Percentiles rank a stretch among this genome's conserved stretches.
Conservation (phyloP, 2,888 invertebrate species). For the Spodoptera littoralis region DNA sequence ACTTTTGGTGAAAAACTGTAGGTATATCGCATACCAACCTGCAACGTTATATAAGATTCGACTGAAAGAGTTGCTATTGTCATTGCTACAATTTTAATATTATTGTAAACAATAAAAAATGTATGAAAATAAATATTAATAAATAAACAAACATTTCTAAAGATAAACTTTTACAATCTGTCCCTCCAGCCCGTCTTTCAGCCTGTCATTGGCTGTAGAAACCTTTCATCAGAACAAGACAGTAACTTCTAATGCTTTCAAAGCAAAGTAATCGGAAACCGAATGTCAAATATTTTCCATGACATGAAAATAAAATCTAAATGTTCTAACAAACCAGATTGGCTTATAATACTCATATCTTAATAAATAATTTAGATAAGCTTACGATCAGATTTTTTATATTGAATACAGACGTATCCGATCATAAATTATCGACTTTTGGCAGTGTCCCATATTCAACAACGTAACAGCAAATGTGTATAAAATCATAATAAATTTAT, state of each 20-base stretch:
- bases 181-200: constrained; percentile 30
- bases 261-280: constrained; percentile 27
- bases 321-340: constrained; percentile 1
- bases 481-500: constrained; percentile 45
- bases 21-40: no score
- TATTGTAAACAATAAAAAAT: no score
- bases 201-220: constrained; percentile 28
- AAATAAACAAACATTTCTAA: constrained; percentile 7
- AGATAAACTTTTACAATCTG: constrained; percentile 18
- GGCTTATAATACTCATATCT: constrained; percentile 14
- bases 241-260: constrained; percentile 23
- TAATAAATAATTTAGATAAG: constrained; percentile 28
- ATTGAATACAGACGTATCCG: constrained; percentile 48
- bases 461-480: constrained; percentile 39
- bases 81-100: no score
- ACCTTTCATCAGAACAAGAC: constrained; percentile 32
- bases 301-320: constrained; percentile 16
- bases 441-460: constrained; percentile 51
- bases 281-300: constrained; percentile 27
- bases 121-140: not conserved
- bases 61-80: no score
- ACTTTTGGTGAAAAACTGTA: constrained; percentile 9
- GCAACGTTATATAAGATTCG: no score
- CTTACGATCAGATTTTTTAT: constrained; percentile 42
- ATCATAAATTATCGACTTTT: constrained; percentile 50